These are phyloP conservation scores for Choloepus didactylus DNA, from an alignment of 2,797 vertebrate genomes.

Conservation along the genomic window DNA sequence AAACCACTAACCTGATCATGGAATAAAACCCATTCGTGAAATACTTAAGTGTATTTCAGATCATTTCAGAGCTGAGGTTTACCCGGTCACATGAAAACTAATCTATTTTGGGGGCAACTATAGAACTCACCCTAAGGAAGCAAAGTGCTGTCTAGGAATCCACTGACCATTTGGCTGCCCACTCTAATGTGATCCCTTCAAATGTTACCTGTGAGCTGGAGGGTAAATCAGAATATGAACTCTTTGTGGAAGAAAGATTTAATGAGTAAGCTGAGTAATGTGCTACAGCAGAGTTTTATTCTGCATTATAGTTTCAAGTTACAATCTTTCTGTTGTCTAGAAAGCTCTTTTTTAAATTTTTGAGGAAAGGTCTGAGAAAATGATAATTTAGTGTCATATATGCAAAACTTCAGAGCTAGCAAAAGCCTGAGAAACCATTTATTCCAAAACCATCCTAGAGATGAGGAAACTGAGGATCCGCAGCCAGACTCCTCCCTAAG, in stretches of 20 bases:
- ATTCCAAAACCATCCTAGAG: conserved; percentile 26
- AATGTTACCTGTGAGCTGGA: background rate
- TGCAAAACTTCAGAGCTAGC: background rate
- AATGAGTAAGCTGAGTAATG: background rate
- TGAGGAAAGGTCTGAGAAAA: conserved; percentile 26
- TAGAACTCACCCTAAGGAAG: background rate
- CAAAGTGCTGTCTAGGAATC: conserved; percentile 4
- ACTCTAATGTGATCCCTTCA: background rate
- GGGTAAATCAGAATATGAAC: background rate
- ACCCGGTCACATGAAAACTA: background rate
- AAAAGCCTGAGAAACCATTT: background rate
- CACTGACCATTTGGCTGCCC: background rate
- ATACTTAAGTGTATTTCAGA: background rate
- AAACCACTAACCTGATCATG: background rate
- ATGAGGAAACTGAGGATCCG: background rate
- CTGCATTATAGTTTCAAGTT: conserved; percentile 26
- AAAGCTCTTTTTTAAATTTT: conserved; percentile 6
- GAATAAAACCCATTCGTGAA: background rate
- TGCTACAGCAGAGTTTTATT: background rate
- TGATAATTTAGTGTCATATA: background rate
- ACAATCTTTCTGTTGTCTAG: background rate
- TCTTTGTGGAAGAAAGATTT: conserved; percentile 9
- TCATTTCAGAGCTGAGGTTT: background rate
- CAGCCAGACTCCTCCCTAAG: background rate
- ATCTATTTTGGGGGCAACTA: background rate